Evolutionary conservation across 2,888 invertebrate species (phyloP).

Genomic region (Nasonia oneida): DNA sequence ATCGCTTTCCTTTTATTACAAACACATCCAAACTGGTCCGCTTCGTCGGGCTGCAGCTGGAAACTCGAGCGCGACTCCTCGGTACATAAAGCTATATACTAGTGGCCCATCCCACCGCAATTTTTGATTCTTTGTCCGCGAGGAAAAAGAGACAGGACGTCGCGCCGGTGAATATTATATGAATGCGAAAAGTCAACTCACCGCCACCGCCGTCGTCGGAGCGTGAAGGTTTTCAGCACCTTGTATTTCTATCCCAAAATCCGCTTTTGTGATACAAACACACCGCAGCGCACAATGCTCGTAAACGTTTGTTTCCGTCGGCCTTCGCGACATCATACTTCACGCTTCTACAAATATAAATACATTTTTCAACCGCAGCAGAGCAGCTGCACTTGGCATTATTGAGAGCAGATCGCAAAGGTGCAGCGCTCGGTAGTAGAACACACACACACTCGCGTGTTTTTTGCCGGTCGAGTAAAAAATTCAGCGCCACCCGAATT

Average conservation of each 20-base stretch:
- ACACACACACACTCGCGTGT: background rate
- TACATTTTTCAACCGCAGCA: background rate
- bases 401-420: constrained; percentile 13
- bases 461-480: constrained; percentile 6
- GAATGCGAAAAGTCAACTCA: constrained; percentile 21
- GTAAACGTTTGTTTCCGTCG: constrained; percentile 30
- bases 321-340: constrained; percentile 24
- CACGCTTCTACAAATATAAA: background rate
- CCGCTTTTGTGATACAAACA: constrained; percentile 14
- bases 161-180: background rate
- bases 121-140: constrained; percentile 17
- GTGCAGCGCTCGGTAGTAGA: background rate
- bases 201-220: background rate
- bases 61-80: background rate
- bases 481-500: background rate
- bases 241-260: constrained; percentile 8
- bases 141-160: background rate
- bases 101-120: constrained; percentile 24
- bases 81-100: too few species aligned
- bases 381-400: background rate
- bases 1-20: constrained; percentile 31
- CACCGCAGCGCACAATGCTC: background rate
- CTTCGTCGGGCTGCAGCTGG: background rate
- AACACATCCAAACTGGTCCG: background rate
- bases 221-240: background rate